A percentile compares a stretch with the other conserved stretches of the same genome.
Conservation (phyloP, 2,888 invertebrate species). For the Parnassius glacialis region DNA sequence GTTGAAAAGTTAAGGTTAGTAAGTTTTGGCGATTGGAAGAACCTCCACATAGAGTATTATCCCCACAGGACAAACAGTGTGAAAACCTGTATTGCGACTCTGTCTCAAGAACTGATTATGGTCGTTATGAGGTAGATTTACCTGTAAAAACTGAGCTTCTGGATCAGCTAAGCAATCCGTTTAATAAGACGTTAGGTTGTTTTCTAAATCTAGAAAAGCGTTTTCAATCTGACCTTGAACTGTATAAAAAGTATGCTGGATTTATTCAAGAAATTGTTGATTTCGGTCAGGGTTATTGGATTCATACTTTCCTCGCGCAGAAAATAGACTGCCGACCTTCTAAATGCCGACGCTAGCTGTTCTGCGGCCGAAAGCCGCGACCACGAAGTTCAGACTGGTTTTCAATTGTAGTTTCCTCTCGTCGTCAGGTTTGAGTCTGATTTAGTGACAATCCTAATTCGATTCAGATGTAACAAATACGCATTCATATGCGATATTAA, state of each 20-base stretch:
- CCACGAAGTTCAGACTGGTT: not conserved
- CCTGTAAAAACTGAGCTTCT: not conserved
- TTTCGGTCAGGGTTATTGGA: not conserved
- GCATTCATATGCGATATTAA: not conserved
- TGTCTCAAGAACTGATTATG: not conserved
- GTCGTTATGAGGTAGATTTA: not conserved
- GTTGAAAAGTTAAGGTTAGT: too few relatives aligned
- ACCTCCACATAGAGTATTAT: not conserved
- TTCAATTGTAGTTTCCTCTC: not conserved
- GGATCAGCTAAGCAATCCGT: not conserved
- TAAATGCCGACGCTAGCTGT: not conserved
- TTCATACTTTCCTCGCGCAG: not conserved
- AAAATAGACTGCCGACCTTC: not conserved
- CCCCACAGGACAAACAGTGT: not conserved
- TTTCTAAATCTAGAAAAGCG: not conserved
- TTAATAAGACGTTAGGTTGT: conserved; percentile 1
- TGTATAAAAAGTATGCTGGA: not conserved
- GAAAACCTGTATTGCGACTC: not conserved
- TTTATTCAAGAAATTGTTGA: not conserved
- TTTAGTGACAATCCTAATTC: not conserved
- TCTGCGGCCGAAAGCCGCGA: not conserved
- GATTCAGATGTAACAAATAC: not conserved
- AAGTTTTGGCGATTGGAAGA: too few relatives aligned
- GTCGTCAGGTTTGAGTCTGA: conserved; percentile 1
- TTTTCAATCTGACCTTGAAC: not conserved